Evolutionary conservation across 2,113 vertebrate species (phyloP).

Genomic region (Aptenodytes patagonicus): DNA sequence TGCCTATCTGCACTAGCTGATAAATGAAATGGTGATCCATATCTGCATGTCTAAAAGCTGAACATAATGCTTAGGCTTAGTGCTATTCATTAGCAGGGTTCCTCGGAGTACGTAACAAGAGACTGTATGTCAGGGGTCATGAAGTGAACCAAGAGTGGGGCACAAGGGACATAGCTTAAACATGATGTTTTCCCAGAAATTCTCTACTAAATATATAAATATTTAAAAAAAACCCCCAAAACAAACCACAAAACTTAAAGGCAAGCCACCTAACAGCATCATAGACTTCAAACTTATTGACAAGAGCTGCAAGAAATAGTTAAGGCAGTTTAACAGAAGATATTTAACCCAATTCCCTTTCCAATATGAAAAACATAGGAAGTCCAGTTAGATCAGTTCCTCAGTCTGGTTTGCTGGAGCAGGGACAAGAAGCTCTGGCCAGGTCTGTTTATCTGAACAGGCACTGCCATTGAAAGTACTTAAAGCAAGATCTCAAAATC

Average conservation of each 20-base stretch:
- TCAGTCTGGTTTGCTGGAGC: background rate
- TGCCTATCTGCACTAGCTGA: background rate
- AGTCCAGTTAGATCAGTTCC: background rate
- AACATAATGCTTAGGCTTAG: background rate
- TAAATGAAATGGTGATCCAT: background rate
- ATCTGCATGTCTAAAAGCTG: background rate
- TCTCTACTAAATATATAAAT: background rate
- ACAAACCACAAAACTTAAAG: background rate
- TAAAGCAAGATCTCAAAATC: background rate
- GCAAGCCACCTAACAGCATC: background rate
- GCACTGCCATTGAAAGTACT: background rate
- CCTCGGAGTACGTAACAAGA: fast-evolving
- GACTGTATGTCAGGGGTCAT: background rate
- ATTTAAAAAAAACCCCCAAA: background rate
- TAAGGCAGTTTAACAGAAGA: background rate
- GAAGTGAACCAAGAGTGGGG: background rate
- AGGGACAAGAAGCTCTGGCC: background rate
- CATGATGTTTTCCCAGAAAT: background rate
- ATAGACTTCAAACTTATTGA: background rate
- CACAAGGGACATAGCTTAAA: background rate
- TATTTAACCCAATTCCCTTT: background rate
- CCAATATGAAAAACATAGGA: background rate
- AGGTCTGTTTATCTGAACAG: background rate
- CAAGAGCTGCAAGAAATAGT: background rate
- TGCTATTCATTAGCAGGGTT: background rate